A percentile compares a stretch with the other conserved stretches of the same genome.
These are phyloP conservation scores for Promerops cafer DNA, from an alignment of 2,113 vertebrate genomes.

Conservation along the genomic window DNA sequence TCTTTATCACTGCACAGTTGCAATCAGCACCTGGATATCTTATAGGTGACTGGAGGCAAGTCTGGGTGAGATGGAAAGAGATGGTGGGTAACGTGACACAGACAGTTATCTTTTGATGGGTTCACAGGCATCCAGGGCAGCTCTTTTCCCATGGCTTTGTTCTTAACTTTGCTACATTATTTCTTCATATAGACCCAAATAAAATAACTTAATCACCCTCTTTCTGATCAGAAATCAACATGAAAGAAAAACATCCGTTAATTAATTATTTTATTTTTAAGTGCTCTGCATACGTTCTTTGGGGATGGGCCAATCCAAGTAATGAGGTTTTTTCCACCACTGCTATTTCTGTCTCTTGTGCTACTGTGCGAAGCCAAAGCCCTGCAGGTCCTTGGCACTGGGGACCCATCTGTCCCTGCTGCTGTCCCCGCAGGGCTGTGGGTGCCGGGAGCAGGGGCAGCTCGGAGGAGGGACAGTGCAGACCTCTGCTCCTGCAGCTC, in stretches of 20 bases:
- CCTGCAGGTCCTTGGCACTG: not conserved
- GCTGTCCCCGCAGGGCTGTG: rapidly evolving
- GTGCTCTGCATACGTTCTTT: not conserved
- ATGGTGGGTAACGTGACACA: rapidly evolving
- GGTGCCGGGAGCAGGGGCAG: not conserved
- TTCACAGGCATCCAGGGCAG: not conserved
- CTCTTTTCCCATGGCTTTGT: not conserved
- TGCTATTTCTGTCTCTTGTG: not conserved
- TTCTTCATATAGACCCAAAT: not conserved
- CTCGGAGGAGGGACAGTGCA: rapidly evolving
- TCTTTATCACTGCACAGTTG: not conserved
- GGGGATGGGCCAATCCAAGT: not conserved
- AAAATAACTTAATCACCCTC: not conserved
- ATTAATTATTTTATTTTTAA: not conserved
- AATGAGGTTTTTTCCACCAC: not conserved
- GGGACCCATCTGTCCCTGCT: not conserved
- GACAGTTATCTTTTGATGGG: not conserved
- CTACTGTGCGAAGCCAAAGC: not conserved
- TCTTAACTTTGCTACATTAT: not conserved
- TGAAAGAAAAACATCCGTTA: not conserved
- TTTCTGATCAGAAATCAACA: not conserved
- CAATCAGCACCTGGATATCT: not conserved
- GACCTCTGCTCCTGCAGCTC: not conserved
- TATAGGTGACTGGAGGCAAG: not conserved
- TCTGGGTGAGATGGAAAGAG: not conserved